Conservation (phyloP, 2,113 vertebrate genomes). For the Megaptera novaeangliae region DNA sequence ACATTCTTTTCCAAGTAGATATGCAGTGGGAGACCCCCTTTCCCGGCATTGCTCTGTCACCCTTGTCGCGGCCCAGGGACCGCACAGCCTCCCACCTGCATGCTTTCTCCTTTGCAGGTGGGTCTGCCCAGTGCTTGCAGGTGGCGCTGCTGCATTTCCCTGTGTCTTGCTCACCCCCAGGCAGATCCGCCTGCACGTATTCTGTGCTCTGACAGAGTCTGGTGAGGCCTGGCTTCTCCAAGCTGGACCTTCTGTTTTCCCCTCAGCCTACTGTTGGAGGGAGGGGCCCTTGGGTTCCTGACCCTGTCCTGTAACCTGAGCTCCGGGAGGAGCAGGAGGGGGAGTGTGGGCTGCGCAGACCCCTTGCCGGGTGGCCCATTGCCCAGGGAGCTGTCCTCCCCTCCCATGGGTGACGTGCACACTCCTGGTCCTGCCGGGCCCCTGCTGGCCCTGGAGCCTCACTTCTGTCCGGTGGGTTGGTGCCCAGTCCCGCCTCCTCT, state of each 20-base stretch:
- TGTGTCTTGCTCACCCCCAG: not conserved
- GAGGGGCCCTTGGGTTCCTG: not conserved
- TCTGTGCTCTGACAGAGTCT: not conserved
- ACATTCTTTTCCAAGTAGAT: not conserved
- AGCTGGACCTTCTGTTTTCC: not conserved
- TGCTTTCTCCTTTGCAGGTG: not conserved
- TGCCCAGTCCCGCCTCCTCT: not conserved
- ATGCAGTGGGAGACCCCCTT: not conserved
- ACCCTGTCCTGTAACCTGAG: not conserved
- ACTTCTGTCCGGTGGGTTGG: no score
- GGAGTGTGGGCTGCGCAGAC: not conserved
- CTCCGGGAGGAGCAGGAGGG: not conserved
- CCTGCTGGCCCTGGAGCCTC: not conserved
- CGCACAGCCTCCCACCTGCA: not conserved
- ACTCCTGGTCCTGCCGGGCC: no score
- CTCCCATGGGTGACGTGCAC: not conserved
- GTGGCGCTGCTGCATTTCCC: not conserved
- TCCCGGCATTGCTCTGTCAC: not conserved
- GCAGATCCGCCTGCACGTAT: fast-evolving
- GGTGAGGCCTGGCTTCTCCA: not conserved
- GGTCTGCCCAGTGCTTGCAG: not conserved
- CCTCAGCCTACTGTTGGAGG: not conserved
- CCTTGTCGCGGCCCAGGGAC: fast-evolving
- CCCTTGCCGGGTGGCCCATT: not conserved
- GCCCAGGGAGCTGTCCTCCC: not conserved